Percentiles rank a stretch among this genome's conserved stretches.
Conservation (phyloP, 2,888 invertebrate genomes). For the Silvanus unidentatus region DNA sequence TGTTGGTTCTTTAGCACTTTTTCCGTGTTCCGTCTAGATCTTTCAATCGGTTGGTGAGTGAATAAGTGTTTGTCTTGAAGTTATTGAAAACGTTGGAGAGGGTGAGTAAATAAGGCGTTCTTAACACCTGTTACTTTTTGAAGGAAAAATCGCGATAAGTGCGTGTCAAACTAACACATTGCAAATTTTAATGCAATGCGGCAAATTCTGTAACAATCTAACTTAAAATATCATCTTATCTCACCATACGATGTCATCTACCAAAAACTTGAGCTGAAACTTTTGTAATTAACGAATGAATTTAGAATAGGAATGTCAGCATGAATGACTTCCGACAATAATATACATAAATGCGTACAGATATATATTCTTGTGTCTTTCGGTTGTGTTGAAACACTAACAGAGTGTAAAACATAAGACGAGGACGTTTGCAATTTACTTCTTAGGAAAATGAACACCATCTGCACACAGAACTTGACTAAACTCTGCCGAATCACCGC, state of each 20-base stretch:
- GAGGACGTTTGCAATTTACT: constrained; percentile 7
- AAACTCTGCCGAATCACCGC: constrained; percentile 18
- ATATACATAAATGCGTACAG: constrained; percentile 10
- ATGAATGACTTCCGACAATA: constrained; percentile 19
- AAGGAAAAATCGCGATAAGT: no score
- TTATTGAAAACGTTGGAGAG: no score
- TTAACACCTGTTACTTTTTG: no score
- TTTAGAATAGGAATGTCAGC: constrained; percentile 16
- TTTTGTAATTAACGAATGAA: constrained; percentile 22
- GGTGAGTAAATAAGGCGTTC: no score
- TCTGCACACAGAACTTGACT: constrained; percentile 18
- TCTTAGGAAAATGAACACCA: constrained; percentile 22
- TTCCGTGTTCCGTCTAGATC: no score
- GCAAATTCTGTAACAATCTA: no score
- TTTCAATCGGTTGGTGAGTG: no score
- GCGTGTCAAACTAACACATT: no score
- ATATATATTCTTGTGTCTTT: constrained; percentile 16
- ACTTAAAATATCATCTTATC: no score
- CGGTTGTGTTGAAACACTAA: constrained; percentile 16
- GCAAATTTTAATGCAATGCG: no score
- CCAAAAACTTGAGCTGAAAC: constrained; percentile 8
- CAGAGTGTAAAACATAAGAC: constrained; percentile 27
- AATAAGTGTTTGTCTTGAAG: no score
- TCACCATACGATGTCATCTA: no score
- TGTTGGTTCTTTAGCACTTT: constrained; percentile 7